Conservation (phyloP, 2,888 invertebrate species). For the Drosophila monieri region DNA sequence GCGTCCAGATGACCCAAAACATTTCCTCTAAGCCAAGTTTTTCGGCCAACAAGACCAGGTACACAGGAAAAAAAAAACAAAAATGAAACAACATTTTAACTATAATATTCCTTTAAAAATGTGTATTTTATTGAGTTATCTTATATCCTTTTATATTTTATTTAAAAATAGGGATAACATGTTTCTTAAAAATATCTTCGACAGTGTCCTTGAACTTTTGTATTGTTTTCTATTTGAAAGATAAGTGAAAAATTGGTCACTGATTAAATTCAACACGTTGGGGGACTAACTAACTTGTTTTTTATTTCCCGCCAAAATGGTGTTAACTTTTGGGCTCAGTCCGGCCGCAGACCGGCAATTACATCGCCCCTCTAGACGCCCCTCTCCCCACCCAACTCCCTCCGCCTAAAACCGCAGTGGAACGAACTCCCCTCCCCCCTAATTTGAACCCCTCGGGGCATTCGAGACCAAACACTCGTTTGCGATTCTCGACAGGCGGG, state of each 20-base stretch:
- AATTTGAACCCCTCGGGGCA: conserved; percentile 38
- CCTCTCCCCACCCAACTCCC: not conserved
- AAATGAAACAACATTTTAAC: too few species aligned
- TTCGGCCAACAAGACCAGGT: conserved; percentile 14
- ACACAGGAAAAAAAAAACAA: conserved; percentile 8
- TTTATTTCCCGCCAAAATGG: conserved; percentile 75
- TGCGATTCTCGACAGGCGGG: conserved; percentile 24
- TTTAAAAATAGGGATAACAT: not conserved
- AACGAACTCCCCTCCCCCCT: conserved; percentile 3
- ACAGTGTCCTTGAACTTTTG: conserved; percentile 4
- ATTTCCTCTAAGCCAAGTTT: conserved; percentile 18
- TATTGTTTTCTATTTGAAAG: conserved; percentile 8
- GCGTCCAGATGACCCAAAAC: conserved; percentile 19
- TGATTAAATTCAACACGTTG: conserved; percentile 79
- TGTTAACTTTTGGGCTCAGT: conserved; percentile 64
- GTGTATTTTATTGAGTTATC: too few species aligned
- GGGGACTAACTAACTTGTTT: conserved; percentile 79
- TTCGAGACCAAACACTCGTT: conserved; percentile 43
- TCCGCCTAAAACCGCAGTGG: too few species aligned
- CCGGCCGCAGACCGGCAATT: conserved; percentile 60
- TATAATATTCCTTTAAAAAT: too few species aligned
- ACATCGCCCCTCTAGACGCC: conserved; percentile 31
- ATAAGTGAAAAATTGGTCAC: conserved; percentile 76
- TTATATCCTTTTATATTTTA: not conserved
- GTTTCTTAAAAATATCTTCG: not conserved